Evolutionary conservation across 2,888 invertebrate species (phyloP).

Genomic region (Ecliptopera silaceata): DNA sequence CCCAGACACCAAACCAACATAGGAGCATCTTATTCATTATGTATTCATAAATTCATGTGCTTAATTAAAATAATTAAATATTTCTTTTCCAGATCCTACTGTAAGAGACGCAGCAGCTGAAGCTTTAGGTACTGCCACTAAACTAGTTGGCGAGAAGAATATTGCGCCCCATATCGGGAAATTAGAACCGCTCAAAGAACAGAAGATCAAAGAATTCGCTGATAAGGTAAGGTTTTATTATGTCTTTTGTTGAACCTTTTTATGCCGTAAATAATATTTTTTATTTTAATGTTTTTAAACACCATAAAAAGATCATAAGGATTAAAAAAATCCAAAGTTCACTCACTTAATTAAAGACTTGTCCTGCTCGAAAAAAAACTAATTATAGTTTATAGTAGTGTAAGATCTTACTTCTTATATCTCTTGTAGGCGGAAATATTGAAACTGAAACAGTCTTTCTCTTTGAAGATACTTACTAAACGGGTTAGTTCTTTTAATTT

Average conservation of each 20-base stretch:
- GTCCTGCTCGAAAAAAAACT: too few relatives aligned
- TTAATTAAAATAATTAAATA: too few relatives aligned
- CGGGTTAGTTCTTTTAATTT: conserved; percentile 13
- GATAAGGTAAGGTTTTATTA: conserved; percentile 84
- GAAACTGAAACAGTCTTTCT: conserved; percentile 8
- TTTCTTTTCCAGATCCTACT: conserved; percentile 85
- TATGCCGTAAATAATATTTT: too few relatives aligned
- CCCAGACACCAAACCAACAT: too few relatives aligned
- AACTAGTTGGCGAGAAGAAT: conserved; percentile 95
- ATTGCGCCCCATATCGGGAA: conserved; percentile 94
- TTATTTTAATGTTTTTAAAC: too few relatives aligned
- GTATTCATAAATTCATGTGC: too few relatives aligned
- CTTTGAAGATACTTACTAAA: conserved; percentile 9
- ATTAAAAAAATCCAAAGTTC: too few relatives aligned
- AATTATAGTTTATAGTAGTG: too few relatives aligned
- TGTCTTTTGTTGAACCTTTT: too few relatives aligned
- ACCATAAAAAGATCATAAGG: too few relatives aligned
- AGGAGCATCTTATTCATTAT: too few relatives aligned
- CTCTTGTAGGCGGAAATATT: conserved; percentile 21
- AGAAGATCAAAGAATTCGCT: conserved; percentile 96
- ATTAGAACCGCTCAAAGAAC: conserved; percentile 94
- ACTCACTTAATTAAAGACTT: too few relatives aligned
- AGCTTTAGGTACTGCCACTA: conserved; percentile 96
- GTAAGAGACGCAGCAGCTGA: conserved; percentile 97
- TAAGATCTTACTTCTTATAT: not conserved